Evolutionary conservation across 2,113 vertebrate species (phyloP).

Genomic region (Eupsittula cactorum): DNA sequence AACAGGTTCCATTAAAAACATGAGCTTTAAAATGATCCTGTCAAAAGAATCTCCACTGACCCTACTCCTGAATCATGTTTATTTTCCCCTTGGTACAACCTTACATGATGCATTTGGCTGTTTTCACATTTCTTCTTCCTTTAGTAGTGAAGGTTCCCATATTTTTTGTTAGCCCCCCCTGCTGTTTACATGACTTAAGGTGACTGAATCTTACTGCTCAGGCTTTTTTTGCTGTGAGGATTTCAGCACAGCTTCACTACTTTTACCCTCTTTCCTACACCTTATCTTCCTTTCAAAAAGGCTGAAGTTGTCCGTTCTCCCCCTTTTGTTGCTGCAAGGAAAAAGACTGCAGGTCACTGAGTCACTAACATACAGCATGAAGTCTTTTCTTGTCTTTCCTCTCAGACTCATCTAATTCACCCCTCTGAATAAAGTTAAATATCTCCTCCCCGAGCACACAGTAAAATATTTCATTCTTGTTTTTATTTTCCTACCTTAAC

Average conservation of each 20-base stretch:
- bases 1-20: neutral
- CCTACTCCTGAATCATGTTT: neutral
- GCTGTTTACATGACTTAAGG: neutral
- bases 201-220: neutral
- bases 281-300: neutral
- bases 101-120: neutral
- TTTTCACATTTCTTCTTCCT: neutral
- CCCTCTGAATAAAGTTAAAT: neutral
- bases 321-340: neutral
- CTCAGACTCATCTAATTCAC: neutral
- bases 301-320: neutral
- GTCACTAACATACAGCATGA: accelerated
- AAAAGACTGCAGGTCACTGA: neutral
- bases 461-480: neutral
- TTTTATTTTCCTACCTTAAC: neutral
- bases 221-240: neutral
- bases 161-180: neutral
- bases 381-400: neutral
- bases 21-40: neutral
- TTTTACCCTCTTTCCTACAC: neutral
- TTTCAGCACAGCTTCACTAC: neutral
- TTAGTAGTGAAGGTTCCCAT: neutral
- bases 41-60: neutral
- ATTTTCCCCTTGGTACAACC: slow-evolving; percentile 10
- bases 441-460: neutral